A percentile compares a stretch with the other conserved stretches of the same genome.
Evolutionary conservation across 2,113 vertebrate genomes (phyloP).

Genomic region (Neodon shergylaensis): DNA sequence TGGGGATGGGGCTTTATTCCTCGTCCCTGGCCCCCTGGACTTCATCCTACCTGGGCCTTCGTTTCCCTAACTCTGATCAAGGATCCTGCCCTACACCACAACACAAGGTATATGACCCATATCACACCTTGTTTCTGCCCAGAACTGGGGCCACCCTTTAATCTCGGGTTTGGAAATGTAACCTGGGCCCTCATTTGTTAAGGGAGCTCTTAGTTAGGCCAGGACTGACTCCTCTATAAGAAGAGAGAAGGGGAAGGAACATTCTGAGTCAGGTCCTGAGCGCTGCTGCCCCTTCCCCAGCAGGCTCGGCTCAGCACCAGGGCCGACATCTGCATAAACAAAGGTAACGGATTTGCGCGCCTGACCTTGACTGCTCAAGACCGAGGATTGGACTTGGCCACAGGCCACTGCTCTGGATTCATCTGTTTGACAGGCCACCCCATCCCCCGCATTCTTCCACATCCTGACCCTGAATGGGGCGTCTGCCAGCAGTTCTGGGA

Average conservation of each 20-base stretch:
- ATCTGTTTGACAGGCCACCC: not conserved
- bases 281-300: constrained; percentile 66
- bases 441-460: not conserved
- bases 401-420: not conserved
- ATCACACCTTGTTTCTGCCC: constrained; percentile 13
- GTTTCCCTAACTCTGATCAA: not conserved
- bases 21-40: not conserved
- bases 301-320: constrained; percentile 35
- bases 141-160: constrained; percentile 2
- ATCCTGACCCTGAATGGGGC: not conserved
- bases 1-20: not conserved
- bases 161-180: constrained; percentile 27
- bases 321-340: constrained; percentile 57
- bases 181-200: not conserved
- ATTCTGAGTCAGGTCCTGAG: not conserved
- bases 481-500: not conserved
- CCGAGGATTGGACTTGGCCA: not conserved
- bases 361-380: not conserved
- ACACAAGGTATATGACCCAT: not conserved
- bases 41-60: not conserved
- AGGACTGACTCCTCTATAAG: not conserved
- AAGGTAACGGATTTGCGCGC: constrained; percentile 3
- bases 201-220: not conserved
- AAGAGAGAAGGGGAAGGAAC: not conserved
- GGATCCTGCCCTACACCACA: not conserved